Conservation (phyloP, 1,140 invertebrate genomes). For the Drosophila sp. region DNA sequence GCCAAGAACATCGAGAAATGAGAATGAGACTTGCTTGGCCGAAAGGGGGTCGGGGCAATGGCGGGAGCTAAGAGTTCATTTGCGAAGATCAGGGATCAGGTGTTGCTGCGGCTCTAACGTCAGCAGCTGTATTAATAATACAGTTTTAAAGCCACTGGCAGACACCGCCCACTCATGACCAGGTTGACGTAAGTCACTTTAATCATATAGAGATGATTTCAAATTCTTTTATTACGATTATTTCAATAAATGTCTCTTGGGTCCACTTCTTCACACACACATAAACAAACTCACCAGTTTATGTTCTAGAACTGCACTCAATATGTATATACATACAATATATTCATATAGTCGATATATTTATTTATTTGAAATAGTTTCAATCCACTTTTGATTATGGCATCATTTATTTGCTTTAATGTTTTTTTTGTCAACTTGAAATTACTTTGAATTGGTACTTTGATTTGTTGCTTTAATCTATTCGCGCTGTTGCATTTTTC, state of each 20-base stretch:
- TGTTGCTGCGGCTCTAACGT: constrained; percentile 8
- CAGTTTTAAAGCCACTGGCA: constrained; percentile 12
- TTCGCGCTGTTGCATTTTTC: constrained; percentile 2
- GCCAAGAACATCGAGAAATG: constrained; percentile 77
- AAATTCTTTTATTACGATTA: constrained; percentile 30
- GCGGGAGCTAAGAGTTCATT: background rate
- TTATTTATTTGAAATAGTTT: constrained; percentile 33
- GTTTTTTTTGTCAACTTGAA: background rate
- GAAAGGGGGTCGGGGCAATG: background rate
- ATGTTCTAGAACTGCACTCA: constrained; percentile 11
- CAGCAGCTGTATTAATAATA: constrained; percentile 12
- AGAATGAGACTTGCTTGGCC: constrained; percentile 38
- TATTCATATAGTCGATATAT: background rate
- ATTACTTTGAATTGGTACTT: background rate
- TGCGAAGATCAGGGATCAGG: constrained; percentile 20
- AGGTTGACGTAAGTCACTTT: constrained; percentile 48
- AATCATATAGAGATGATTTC: constrained; percentile 12
- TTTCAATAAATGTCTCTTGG: constrained; percentile 55
- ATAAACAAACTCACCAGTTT: constrained; percentile 43
- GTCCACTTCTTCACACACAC: constrained; percentile 11
- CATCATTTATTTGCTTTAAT: constrained; percentile 33
- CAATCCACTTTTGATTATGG: constrained; percentile 30
- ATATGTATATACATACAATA: background rate
- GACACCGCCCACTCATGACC: constrained; percentile 11
- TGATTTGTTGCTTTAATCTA: background rate